phyloP scores from a whole-genome alignment of 2,888 invertebrate species.

The Drosophila subquinaria region DNA sequence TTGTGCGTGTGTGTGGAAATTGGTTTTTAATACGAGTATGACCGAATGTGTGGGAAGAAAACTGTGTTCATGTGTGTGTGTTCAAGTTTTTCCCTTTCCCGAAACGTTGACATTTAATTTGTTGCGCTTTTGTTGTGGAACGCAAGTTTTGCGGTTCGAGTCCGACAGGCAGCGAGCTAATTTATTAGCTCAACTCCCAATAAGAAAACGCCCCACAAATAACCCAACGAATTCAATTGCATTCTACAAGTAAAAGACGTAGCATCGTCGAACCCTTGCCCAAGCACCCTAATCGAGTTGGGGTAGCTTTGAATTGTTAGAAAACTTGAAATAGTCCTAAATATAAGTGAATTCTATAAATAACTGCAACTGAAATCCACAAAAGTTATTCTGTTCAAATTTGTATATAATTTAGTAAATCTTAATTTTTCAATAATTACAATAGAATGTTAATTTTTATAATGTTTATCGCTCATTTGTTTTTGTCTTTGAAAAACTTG shows the following conservation, averaged over 20 bases:
- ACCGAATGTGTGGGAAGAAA: conserved; percentile 40
- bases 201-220: conserved; percentile 34
- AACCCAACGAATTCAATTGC: conserved; percentile 33
- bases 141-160: conserved; percentile 43
- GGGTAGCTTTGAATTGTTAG: not conserved
- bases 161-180: conserved; percentile 40
- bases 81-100: conserved; percentile 14
- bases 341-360: too few relatives aligned
- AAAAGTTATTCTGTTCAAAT: too few relatives aligned
- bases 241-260: conserved; percentile 4
- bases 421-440: not conserved
- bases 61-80: conserved; percentile 40
- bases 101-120: conserved; percentile 73
- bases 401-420: not conserved
- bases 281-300: conserved; percentile 7
- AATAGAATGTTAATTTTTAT: not conserved
- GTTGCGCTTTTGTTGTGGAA: conserved; percentile 62
- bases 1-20: conserved; percentile 73
- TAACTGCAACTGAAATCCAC: too few relatives aligned
- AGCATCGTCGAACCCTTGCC: conserved; percentile 9
- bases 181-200: conserved; percentile 56
- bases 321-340: not conserved
- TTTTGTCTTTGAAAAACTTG: too few relatives aligned
- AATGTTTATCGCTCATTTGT: not conserved
- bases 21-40: conserved; percentile 81